Conservation (phyloP, 53 echinoderm and acorn worm genomes). For the Echinarachnius parma region DNA sequence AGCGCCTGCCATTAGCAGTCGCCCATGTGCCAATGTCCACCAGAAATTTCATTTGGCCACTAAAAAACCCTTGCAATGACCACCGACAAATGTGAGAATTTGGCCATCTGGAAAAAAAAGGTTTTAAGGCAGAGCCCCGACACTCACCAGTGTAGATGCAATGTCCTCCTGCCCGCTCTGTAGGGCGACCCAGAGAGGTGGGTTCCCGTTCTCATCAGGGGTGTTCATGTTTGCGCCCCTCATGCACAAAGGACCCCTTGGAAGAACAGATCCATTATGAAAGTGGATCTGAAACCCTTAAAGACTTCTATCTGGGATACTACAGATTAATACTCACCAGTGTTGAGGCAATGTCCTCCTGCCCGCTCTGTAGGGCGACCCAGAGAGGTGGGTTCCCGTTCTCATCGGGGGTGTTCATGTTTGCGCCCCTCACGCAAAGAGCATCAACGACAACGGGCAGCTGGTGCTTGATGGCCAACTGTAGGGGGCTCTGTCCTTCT, state of each 20-base stretch:
- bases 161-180: slow-evolving; percentile 96
- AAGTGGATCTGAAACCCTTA: too few relatives aligned
- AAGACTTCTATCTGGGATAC: too few relatives aligned
- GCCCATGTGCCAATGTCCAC: too few relatives aligned
- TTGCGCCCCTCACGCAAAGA: slow-evolving; percentile 92
- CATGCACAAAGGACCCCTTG: too few relatives aligned
- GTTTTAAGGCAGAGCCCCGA: too few relatives aligned
- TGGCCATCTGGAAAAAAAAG: too few relatives aligned
- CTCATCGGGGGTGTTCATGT: slow-evolving; percentile 96
- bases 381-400: slow-evolving; percentile 88
- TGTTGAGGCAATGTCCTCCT: slow-evolving; percentile 96
- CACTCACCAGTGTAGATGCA: slow-evolving; percentile 86
- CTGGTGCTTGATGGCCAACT: slow-evolving; percentile 81
- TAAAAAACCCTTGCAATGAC: too few relatives aligned
- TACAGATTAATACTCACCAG: slow-evolving; percentile 83
- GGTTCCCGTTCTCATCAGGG: slow-evolving; percentile 82
- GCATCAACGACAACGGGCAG: slow-evolving; percentile 97
- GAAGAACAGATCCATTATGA: too few relatives aligned
- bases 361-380: slow-evolving; percentile 88
- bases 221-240: slow-evolving; percentile 99
- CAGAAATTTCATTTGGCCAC: too few relatives aligned
- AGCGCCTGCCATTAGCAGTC: too few relatives aligned
- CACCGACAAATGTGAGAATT: too few relatives aligned
- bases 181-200: slow-evolving; percentile 89
- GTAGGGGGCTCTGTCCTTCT: slow-evolving; percentile 82